phyloP scores from a whole-genome alignment of 2,888 invertebrate species.

The Cataglyphis cursor region DNA sequence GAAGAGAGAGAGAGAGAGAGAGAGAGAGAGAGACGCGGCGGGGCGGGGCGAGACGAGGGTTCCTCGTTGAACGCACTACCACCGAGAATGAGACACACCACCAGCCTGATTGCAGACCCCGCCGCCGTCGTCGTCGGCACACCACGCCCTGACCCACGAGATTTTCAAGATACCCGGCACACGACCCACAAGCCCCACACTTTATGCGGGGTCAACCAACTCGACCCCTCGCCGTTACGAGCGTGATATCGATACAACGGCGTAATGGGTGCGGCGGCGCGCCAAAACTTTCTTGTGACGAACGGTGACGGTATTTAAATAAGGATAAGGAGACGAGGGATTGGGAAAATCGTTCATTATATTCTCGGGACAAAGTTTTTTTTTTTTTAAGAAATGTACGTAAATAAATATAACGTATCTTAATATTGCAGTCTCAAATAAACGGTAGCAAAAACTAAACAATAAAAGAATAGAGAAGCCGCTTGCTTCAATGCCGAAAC shows the following conservation, averaged over 20 bases:
- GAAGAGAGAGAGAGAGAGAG: neutral
- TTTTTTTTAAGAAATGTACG: slow-evolving; percentile 9
- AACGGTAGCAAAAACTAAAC: neutral
- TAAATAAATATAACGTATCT: neutral
- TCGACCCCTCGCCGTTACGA: slow-evolving; percentile 65
- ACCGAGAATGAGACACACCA: slow-evolving; percentile 49
- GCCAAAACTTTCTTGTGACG: slow-evolving; percentile 56
- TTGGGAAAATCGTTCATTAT: neutral
- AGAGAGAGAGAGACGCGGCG: neutral
- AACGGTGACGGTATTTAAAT: slow-evolving; percentile 58
- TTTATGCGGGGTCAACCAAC: slow-evolving; percentile 72
- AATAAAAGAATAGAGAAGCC: neutral
- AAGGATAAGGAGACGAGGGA: neutral
- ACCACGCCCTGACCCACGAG: slow-evolving; percentile 77
- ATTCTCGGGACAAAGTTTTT: neutral
- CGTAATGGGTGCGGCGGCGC: slow-evolving; percentile 39
- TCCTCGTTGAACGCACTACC: slow-evolving; percentile 26
- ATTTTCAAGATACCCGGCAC: slow-evolving; percentile 77
- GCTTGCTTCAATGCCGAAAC: neutral
- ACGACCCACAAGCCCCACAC: slow-evolving; percentile 60
- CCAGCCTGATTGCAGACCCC: slow-evolving; percentile 67
- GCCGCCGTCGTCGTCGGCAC: slow-evolving; percentile 37
- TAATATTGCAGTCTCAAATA: no score
- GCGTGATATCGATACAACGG: slow-evolving; percentile 54
- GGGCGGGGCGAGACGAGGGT: slow-evolving; percentile 9